Conservation (phyloP, 2,888 invertebrate genomes). For the Allophyes oxyacanthae region DNA sequence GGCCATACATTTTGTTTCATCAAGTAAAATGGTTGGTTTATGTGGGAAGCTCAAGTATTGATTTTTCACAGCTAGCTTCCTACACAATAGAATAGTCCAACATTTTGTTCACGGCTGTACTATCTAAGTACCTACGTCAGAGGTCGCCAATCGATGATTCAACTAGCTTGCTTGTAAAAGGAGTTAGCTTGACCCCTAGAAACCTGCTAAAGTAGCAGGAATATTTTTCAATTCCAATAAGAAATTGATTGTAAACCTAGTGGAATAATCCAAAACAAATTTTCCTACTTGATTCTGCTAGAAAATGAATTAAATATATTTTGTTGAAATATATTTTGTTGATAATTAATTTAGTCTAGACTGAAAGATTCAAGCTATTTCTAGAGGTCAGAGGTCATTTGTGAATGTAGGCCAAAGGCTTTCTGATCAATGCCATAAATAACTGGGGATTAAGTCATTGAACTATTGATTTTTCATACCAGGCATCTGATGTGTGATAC, state of each 20-base stretch:
- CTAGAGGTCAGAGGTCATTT: slow-evolving; percentile 25
- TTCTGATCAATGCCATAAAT: slow-evolving; percentile 1
- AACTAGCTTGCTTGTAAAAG: neutral
- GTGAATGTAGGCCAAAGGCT: slow-evolving; percentile 18
- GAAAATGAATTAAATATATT: too few relatives aligned
- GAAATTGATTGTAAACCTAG: slow-evolving; percentile 10
- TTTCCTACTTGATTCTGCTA: too few relatives aligned
- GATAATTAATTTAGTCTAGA: slow-evolving; percentile 14
- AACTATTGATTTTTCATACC: slow-evolving; percentile 43
- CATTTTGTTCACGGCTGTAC: slow-evolving; percentile 36
- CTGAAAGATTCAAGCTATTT: neutral
- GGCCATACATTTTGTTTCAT: slow-evolving; percentile 22
- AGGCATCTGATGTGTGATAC: slow-evolving; percentile 6
- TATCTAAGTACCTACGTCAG: slow-evolving; percentile 18
- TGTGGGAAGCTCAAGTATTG: slow-evolving; percentile 77
- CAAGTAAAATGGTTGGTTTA: slow-evolving; percentile 51
- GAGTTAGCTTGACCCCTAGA: neutral
- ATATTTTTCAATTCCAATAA: too few relatives aligned
- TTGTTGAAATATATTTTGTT: too few relatives aligned
- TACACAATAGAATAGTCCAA: slow-evolving; percentile 72
- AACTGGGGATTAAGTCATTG: slow-evolving; percentile 30
- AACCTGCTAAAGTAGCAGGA: neutral
- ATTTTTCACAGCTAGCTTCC: slow-evolving; percentile 77
- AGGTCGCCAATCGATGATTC: slow-evolving; percentile 18
- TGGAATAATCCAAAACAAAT: too few relatives aligned